These are phyloP conservation scores for Ridgeia piscesae DNA, from an alignment of 1,140 invertebrate species.

Conservation along the genomic window DNA sequence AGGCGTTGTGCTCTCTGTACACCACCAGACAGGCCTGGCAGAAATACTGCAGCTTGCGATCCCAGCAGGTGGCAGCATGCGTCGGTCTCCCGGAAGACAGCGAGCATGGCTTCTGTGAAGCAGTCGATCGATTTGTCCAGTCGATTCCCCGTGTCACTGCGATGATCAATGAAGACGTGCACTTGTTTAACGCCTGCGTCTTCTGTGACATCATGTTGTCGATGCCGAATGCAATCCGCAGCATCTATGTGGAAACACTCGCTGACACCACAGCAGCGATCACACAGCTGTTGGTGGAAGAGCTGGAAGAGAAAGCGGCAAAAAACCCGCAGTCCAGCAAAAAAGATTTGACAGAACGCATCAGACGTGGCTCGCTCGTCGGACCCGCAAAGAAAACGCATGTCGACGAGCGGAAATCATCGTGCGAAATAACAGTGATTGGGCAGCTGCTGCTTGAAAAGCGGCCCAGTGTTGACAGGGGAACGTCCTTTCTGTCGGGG, in stretches of 20 bases:
- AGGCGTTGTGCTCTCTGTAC: background rate
- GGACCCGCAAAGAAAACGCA: background rate
- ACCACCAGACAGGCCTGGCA: background rate
- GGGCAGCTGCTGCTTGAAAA: background rate
- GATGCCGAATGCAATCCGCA: conserved; percentile 8
- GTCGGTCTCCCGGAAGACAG: background rate
- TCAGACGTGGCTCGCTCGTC: background rate
- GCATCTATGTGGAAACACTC: conserved; percentile 8
- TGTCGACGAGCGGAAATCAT: background rate
- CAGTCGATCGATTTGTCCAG: background rate
- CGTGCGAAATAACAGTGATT: background rate
- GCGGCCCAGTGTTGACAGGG: background rate
- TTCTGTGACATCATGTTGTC: conserved; percentile 11
- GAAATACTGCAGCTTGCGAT: conserved; percentile 14
- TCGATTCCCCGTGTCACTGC: background rate
- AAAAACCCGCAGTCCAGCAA: background rate
- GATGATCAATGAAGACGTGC: conserved; percentile 14
- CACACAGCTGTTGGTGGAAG: background rate
- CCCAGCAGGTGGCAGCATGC: conserved; percentile 12
- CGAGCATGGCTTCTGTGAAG: conserved; percentile 10
- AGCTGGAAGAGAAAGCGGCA: background rate
- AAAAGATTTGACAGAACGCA: background rate
- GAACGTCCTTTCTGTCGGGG: background rate
- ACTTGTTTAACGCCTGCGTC: conserved; percentile 9
- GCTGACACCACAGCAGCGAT: background rate